Percentiles rank a stretch among this genome's conserved stretches.
Evolutionary conservation across 1,140 invertebrate species (phyloP).

Genomic region (Heterodera schachtii): DNA sequence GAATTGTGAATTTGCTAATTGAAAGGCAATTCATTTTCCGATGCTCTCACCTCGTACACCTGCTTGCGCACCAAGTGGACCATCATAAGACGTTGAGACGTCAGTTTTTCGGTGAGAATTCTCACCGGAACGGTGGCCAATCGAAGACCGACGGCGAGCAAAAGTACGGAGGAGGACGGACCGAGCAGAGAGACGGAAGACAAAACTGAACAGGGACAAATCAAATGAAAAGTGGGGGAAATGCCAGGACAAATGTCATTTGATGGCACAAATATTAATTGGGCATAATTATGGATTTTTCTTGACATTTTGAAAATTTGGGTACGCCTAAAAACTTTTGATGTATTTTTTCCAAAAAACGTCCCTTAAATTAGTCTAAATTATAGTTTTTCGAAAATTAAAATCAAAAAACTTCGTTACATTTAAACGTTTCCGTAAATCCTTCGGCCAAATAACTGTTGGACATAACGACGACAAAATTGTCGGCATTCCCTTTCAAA

Average conservation of each 20-base stretch:
- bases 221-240: background rate
- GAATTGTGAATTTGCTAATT: background rate
- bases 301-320: no score
- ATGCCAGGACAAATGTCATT: no score
- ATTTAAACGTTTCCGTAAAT: background rate
- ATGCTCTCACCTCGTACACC: slow-evolving; percentile 9
- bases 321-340: no score
- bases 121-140: background rate
- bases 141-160: background rate
- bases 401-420: background rate
- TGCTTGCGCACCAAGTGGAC: slow-evolving; percentile 23
- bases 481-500: background rate
- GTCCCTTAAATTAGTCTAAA: no score
- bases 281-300: no score
- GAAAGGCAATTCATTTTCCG: background rate
- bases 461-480: background rate
- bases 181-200: background rate
- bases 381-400: background rate
- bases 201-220: background rate
- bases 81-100: slow-evolving; percentile 48
- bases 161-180: background rate
- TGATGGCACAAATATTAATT: no score
- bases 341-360: no score
- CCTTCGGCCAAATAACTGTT: background rate
- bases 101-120: slow-evolving; percentile 47